Percentiles rank a stretch among this genome's conserved stretches.
Evolutionary conservation across 2,113 vertebrate species (phyloP).

Genomic region (Poeciliopsis prolifica): DNA sequence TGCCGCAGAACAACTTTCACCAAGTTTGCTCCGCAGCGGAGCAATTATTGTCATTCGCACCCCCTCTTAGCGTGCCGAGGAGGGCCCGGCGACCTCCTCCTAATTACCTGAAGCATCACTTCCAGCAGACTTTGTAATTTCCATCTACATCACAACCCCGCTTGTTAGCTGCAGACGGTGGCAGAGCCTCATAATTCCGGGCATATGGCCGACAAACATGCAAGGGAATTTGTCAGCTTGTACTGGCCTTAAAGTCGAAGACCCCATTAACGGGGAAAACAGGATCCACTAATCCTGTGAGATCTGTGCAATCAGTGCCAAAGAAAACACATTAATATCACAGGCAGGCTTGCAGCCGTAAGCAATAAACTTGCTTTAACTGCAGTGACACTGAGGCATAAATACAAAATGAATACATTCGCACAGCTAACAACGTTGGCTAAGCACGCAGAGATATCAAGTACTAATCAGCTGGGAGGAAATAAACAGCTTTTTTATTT

Average conservation of each 20-base stretch:
- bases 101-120: constrained; percentile 77
- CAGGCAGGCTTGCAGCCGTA: constrained; percentile 36
- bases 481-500: constrained; percentile 7
- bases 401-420: constrained; percentile 59
- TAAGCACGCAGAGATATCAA: constrained; percentile 16
- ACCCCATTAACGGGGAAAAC: constrained; percentile 77
- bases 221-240: constrained; percentile 69
- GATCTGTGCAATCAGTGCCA: constrained; percentile 72
- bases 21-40: constrained; percentile 70
- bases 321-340: constrained; percentile 66
- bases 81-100: constrained; percentile 63
- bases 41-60: constrained; percentile 77
- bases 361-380: constrained; percentile 52
- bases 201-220: constrained; percentile 75
- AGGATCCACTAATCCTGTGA: constrained; percentile 72
- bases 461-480: constrained; percentile 20
- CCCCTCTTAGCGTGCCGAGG: constrained; percentile 47
- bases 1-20: constrained; percentile 69
- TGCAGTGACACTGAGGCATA: constrained; percentile 59
- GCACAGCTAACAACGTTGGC: not conserved
- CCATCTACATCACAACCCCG: constrained; percentile 66
- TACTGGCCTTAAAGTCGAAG: constrained; percentile 77
- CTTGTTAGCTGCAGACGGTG: constrained; percentile 70
- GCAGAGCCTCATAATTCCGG: constrained; percentile 62
- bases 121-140: constrained; percentile 72